Conservation (phyloP, 2,797 vertebrate genomes). For the Danionella dracula region DNA sequence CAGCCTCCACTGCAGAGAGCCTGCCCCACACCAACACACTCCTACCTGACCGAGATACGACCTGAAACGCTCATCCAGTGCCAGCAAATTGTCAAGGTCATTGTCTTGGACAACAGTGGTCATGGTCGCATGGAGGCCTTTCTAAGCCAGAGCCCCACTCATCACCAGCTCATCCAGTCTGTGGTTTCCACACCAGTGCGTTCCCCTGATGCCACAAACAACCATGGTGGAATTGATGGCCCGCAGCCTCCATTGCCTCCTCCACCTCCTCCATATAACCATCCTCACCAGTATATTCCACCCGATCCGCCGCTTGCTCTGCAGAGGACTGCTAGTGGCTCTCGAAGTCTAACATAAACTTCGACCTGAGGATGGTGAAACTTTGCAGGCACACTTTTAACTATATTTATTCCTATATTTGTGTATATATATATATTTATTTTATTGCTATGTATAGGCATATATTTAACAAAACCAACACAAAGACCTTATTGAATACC, state of each 20-base stretch:
- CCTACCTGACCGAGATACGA: slow-evolving; percentile 71
- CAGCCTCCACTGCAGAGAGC: slow-evolving; percentile 59
- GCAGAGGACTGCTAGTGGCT: slow-evolving; percentile 88
- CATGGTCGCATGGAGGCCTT: slow-evolving; percentile 86
- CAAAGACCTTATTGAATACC: slow-evolving; percentile 43
- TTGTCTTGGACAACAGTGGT: slow-evolving; percentile 90
- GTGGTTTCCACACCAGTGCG: slow-evolving; percentile 76
- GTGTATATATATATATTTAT: no score
- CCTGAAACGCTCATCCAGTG: slow-evolving; percentile 93
- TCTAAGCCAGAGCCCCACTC: slow-evolving; percentile 87
- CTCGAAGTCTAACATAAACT: slow-evolving; percentile 83
- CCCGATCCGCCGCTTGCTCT: slow-evolving; percentile 84
- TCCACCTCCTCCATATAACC: slow-evolving; percentile 92
- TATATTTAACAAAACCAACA: slow-evolving; percentile 64
- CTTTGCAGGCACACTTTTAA: slow-evolving; percentile 18
- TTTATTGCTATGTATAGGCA: slow-evolving; percentile 61
- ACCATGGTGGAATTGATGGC: slow-evolving; percentile 65
- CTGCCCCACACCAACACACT: slow-evolving; percentile 61
- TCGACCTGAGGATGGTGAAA: slow-evolving; percentile 50
- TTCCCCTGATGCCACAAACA: slow-evolving; percentile 59
- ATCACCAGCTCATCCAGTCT: slow-evolving; percentile 71
- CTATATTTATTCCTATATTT: neutral
- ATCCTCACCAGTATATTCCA: slow-evolving; percentile 90
- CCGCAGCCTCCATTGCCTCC: slow-evolving; percentile 92
- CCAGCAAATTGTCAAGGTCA: slow-evolving; percentile 98